phyloP scores from a whole-genome alignment of 1,140 invertebrate genomes.

The Argopecten irradians region DNA sequence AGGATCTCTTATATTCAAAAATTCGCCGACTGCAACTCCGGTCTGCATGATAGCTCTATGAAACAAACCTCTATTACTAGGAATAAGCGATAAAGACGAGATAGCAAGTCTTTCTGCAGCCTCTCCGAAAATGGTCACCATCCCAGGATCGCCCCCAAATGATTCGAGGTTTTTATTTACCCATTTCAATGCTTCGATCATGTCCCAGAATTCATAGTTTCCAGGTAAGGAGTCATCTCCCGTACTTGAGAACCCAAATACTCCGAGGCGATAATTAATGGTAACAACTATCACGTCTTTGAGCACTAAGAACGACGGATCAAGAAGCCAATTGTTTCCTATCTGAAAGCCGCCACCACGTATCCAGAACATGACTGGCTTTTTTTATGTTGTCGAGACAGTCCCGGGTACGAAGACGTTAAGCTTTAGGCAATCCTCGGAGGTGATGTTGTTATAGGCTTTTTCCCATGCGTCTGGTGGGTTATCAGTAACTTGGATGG shows the following conservation, averaged over 20 bases:
- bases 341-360: constrained; percentile 49
- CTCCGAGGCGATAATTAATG: constrained; percentile 55
- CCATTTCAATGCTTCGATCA: constrained; percentile 86
- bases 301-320: constrained; percentile 11
- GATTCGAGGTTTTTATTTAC: constrained; percentile 25
- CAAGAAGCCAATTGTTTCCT: constrained; percentile 25
- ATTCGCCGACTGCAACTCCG: background rate
- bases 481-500: background rate
- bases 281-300: constrained; percentile 43
- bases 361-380: constrained; percentile 49
- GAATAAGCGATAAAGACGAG: constrained; percentile 31
- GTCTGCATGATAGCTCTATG: constrained; percentile 40
- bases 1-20: background rate
- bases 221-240: constrained; percentile 93
- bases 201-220: constrained; percentile 96
- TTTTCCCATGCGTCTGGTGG: background rate
- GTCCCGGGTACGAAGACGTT: constrained; percentile 51
- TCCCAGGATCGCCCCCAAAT: constrained; percentile 87
- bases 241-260: constrained; percentile 90
- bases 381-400: background rate
- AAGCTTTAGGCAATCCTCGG: constrained; percentile 52
- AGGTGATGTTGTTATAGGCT: background rate
- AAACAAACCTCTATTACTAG: constrained; percentile 38
- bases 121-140: constrained; percentile 96
- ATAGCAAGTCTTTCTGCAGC: constrained; percentile 95